Base-by-base conservation (phyloP, 2,113 vertebrate species). In the Machaerirhynchus nigripectus region DNA sequence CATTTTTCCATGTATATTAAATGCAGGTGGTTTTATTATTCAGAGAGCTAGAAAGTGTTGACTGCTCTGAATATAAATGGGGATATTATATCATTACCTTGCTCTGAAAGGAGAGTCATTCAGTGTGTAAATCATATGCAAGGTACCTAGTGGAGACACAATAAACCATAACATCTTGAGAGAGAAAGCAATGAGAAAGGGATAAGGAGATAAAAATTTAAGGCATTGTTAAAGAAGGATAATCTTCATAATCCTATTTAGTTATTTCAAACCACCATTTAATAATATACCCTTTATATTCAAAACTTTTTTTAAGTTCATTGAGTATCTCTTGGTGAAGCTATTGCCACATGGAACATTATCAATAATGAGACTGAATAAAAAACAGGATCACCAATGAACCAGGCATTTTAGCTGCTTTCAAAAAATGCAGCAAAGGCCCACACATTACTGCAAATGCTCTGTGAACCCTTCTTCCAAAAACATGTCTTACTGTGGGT, bases 21-120 rank as follows among this genome's bases (percentile, higher is more conserved):
- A 98, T 98, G 98, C 97, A 98, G 98, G 98, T 98, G 98, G 96
- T 98, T 98, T 99, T 98, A 98, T 99, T 98, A 98, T 98, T 98
- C 98, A 87, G 97, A 97, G 95, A 98, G 97, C 95, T 97, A 91
- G 96, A 97, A 97, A 97, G 95, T 96, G 97, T 97, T 97, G 97
- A 97, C 98, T 98, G 96, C 92, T 97, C 98, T 98, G 99, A 99
- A 99, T 99, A 98, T 98, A 98, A 99, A 99, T 98, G 98, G 97
- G 97, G 94, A 98, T 98, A 99, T 99, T 98, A 98, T 98, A 98
- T 98, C 98, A 98, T 99, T 99, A 98, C 98, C 96, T 98, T 97
- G 93, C 97, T 98, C 98, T 97, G 92, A 98, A 98, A 98, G 97
- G 97, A 98, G 97, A 97, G 92, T 96, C 96, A 97, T 98, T 98